Evolutionary conservation across 2,888 invertebrate genomes (phyloP).

Genomic region (Imbricaverruca yamaguchii): DNA sequence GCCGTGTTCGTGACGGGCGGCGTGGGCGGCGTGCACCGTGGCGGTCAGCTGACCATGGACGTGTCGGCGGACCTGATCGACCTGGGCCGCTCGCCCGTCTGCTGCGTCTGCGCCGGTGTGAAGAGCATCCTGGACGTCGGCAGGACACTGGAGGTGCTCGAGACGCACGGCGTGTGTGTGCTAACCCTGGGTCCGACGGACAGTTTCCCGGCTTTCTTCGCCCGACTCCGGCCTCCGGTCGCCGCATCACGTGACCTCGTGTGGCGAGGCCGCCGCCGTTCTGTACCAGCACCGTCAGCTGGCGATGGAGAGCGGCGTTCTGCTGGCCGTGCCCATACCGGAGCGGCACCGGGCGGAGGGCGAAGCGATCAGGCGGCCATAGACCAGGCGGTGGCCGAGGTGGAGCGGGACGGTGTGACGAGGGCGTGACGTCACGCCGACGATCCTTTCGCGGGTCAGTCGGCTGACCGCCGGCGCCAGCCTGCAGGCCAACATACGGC

Average conservation of each 20-base stretch:
- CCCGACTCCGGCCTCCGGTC: conserved; percentile 61
- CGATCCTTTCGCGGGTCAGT: conserved; percentile 67
- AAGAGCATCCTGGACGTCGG: conserved; percentile 96
- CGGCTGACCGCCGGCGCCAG: conserved; percentile 74
- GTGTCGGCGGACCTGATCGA: conserved; percentile 91
- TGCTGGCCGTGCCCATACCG: conserved; percentile 89
- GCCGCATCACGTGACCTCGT: conserved; percentile 58
- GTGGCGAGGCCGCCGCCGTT: conserved; percentile 64
- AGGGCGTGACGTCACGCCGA: conserved; percentile 91
- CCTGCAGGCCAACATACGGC: conserved; percentile 61
- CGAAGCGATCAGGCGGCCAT: conserved; percentile 57
- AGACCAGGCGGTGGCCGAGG: conserved; percentile 56
- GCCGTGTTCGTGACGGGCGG: conserved; percentile 82
- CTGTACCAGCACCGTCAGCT: conserved; percentile 52
- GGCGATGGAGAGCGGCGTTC: conserved; percentile 59
- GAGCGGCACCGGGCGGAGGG: conserved; percentile 46
- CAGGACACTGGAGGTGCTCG: conserved; percentile 86
- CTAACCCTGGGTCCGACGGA: conserved; percentile 58
- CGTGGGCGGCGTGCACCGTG: conserved; percentile 89
- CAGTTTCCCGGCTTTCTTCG: conserved; percentile 90
- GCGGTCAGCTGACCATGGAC: conserved; percentile 77
- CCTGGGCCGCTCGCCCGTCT: conserved; percentile 73
- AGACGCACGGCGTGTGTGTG: conserved; percentile 67
- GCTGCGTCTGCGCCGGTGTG: conserved; percentile 90
- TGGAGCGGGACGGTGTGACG: conserved; percentile 52